Evolutionary conservation across 2,797 vertebrate genomes (phyloP).

Genomic region (Macrochelys suwanniensis): DNA sequence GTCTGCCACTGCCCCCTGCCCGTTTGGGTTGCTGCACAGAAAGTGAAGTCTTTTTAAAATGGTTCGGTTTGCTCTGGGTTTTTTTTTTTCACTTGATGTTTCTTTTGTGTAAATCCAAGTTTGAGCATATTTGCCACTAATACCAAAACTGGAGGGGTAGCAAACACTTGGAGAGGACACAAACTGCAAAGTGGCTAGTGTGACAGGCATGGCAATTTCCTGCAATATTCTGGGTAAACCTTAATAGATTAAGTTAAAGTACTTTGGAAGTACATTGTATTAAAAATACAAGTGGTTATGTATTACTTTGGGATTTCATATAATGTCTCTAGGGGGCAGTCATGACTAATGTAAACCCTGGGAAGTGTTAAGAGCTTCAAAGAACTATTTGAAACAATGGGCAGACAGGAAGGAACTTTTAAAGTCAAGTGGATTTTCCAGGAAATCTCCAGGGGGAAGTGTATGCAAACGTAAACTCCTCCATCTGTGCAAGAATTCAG

Average conservation of each 20-base stretch:
- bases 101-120: background rate
- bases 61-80: accelerated
- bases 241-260: background rate
- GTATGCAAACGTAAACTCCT: background rate
- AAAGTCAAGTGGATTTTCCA: background rate
- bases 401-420: background rate
- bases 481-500: background rate
- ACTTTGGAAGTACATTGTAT: background rate
- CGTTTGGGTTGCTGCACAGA: background rate
- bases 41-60: accelerated
- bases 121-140: background rate
- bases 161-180: background rate
- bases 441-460: background rate
- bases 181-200: accelerated
- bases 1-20: accelerated
- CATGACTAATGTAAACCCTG: background rate
- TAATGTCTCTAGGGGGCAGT: background rate
- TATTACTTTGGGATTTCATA: background rate
- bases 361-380: background rate
- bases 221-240: background rate
- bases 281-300: background rate
- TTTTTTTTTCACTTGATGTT: accelerated
- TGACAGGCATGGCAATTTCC: background rate
- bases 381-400: background rate
- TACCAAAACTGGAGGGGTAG: accelerated